Evolutionary conservation across 2,888 invertebrate species (phyloP), one percentile per base, ranked within the genome.

Genomic region (Chaitophorus viminalis): DNA sequence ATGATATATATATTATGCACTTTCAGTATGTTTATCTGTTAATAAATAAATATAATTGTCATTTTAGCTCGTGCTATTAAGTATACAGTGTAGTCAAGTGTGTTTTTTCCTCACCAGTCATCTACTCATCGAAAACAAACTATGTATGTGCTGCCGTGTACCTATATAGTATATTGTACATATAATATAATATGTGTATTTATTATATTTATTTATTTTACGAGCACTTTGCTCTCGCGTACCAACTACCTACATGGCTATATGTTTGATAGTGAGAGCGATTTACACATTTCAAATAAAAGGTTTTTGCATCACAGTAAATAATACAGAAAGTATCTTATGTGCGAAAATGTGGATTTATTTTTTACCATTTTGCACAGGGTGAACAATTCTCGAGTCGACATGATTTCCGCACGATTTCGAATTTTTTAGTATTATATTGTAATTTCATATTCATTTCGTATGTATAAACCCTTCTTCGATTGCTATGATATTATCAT

Each of bases 221-320:
- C 11, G 14, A 70, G 68, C 14, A n/a, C n/a, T 60, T 25, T 25
- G 60, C 60, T 5, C 25, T 25, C 8, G 21, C 25, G 25, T 25
- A 8, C 1, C 25, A 46, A 25, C 25, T n/a, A n/a, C n/a, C n/a
- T n/a, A n/a, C n/a, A n/a, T n/a, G n/a, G n/a, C n/a, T n/a, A n/a
- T n/a, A n/a, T n/a, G 25, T 60, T 6, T 25, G 31, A 29, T 31
- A 17, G n/a, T 3, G 68, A 68, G 68, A 70, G 31, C 68, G 29
- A 70, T 70, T 70, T 70, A 70, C 29, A 70, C 68, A 70, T 70
- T 70, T 70, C 68, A 11, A 25, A 29, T 70, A 70, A 70, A 70
- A 70, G 29, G 68, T 29, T 70, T 8, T 29, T 31, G 68, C n/a
- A 14, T 25, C 29, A n/a, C 68, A 18, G 68, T 70, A 29, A 70